Percentiles rank a stretch among this genome's conserved stretches.
Evolutionary conservation across 2,797 vertebrate genomes (phyloP).

Genomic region (Enteromius mattozi): DNA sequence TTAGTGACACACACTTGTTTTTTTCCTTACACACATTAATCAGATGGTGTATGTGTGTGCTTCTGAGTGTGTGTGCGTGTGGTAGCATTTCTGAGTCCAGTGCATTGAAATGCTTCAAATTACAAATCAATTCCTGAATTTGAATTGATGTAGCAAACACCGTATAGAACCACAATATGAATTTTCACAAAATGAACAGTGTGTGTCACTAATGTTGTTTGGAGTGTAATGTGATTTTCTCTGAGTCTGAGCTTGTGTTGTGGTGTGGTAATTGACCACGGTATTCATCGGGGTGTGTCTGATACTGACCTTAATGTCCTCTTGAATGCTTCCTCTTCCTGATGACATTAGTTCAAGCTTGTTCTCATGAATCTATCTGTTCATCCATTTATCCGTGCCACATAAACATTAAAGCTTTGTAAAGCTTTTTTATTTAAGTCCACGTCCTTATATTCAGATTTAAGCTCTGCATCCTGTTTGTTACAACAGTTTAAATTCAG

Average conservation of each 20-base stretch:
- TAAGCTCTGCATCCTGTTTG: neutral
- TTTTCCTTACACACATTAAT: neutral
- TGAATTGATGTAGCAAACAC: neutral
- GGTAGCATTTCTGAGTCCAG: no score
- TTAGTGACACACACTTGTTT: neutral
- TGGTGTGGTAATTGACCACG: neutral
- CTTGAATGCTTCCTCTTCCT: neutral
- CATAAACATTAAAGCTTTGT: neutral
- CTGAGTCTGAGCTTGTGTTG: neutral
- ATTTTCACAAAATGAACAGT: neutral
- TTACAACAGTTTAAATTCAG: neutral
- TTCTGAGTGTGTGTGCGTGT: no score
- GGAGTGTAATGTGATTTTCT: neutral
- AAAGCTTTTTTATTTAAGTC: neutral
- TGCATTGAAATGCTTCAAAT: neutral
- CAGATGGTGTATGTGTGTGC: neutral
- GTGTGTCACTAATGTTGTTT: neutral
- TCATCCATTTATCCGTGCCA: neutral
- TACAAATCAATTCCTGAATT: neutral
- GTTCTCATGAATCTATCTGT: neutral
- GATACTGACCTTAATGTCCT: neutral
- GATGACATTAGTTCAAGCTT: neutral
- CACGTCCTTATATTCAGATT: neutral
- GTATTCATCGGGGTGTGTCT: neutral
- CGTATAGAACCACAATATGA: neutral